Conservation (phyloP, 2,888 invertebrate species). For the Neoascia interrupta region DNA sequence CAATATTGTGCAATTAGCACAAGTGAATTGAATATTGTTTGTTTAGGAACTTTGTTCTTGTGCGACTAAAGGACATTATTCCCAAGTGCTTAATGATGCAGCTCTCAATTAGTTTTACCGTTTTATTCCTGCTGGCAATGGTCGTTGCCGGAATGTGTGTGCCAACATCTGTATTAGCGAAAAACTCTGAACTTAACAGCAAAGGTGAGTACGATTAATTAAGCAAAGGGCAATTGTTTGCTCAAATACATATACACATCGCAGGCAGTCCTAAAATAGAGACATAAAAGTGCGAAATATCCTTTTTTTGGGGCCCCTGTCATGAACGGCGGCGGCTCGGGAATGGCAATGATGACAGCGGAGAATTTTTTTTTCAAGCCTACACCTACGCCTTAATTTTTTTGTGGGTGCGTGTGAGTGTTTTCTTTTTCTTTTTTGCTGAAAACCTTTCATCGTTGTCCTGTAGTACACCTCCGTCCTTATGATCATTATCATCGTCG, state of each 20-base stretch:
- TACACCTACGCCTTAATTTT: conserved; percentile 49
- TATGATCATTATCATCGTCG: neutral
- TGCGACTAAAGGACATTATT: neutral
- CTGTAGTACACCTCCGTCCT: conserved; percentile 1
- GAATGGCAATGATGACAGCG: neutral
- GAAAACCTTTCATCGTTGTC: conserved; percentile 10
- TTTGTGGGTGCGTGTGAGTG: neutral
- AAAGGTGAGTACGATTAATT: conserved; percentile 67
- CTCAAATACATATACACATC: conserved; percentile 1
- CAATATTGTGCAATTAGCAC: conserved; percentile 42
- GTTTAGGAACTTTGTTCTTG: too few relatives aligned
- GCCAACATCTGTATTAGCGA: conserved; percentile 78
- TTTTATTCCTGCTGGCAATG: conserved; percentile 71
- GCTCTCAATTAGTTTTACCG: conserved; percentile 31
- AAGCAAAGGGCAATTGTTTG: conserved; percentile 20
- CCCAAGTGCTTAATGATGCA: conserved; percentile 35
- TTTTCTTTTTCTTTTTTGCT: neutral
- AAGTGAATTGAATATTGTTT: too few relatives aligned
- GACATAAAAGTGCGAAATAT: conserved; percentile 1
- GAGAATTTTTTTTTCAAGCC: neutral
- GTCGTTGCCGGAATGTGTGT: conserved; percentile 75
- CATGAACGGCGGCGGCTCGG: neutral
- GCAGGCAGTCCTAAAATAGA: too few relatives aligned
- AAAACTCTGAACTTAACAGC: conserved; percentile 76
- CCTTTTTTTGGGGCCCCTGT: too few relatives aligned